Conservation (phyloP, 2,797 vertebrate species). For the Pantherophis vulpinus region DNA sequence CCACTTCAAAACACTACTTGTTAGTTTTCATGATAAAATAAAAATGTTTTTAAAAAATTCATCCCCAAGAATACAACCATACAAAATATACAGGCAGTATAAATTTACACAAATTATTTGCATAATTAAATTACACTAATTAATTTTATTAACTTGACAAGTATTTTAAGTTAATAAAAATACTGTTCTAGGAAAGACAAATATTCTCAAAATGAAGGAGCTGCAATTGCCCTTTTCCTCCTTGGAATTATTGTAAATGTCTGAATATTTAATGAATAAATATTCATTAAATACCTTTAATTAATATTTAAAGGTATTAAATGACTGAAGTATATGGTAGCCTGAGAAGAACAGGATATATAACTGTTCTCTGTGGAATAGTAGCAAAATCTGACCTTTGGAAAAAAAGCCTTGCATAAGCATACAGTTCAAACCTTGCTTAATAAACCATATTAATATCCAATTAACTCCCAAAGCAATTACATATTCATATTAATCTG, state of each 20-base stretch:
- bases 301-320: no score
- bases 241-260: not conserved
- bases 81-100: constrained; percentile 9
- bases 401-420: not conserved
- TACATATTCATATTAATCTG: not conserved
- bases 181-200: not conserved
- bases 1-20: not conserved
- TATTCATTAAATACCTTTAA: not conserved
- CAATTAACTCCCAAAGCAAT: not conserved
- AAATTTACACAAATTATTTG: not conserved
- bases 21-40: not conserved
- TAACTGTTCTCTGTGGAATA: not conserved
- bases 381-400: not conserved
- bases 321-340: not conserved
- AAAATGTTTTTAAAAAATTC: not conserved
- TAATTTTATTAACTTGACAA: not conserved
- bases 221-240: not conserved
- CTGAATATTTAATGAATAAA: not conserved
- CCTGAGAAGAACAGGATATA: not conserved
- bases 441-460: not conserved
- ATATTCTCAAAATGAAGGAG: not conserved
- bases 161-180: not conserved
- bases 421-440: not conserved
- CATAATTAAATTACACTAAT: not conserved
- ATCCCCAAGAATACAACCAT: not conserved